Percentiles rank a stretch among this genome's conserved stretches.
These are phyloP conservation scores for Zaprionus inermis DNA, from an alignment of 1,140 invertebrate genomes.

Conservation along the genomic window DNA sequence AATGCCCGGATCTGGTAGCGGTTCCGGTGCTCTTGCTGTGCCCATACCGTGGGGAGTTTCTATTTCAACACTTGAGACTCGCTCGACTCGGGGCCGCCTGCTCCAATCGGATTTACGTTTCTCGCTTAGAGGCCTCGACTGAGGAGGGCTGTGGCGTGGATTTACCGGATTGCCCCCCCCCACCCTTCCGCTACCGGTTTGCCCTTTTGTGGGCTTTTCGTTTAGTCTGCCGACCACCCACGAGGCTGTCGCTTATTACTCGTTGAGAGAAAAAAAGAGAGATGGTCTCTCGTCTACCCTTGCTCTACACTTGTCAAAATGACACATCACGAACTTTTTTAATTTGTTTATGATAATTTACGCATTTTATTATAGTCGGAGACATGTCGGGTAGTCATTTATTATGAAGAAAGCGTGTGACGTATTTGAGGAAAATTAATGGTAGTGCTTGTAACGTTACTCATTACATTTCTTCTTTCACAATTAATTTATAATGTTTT, in stretches of 20 bases:
- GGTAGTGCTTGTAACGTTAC: background rate
- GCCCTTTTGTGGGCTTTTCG: constrained; percentile 29
- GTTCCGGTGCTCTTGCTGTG: constrained; percentile 21
- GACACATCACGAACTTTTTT: constrained; percentile 82
- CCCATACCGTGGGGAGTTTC: constrained; percentile 64
- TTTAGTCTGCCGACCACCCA: constrained; percentile 60
- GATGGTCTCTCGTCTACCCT: constrained; percentile 46
- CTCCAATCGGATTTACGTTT: constrained; percentile 77
- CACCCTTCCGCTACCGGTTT: background rate
- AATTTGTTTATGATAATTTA: constrained; percentile 83
- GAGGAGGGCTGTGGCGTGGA: constrained; percentile 11
- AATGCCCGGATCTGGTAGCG: constrained; percentile 46
- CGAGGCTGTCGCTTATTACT: constrained; percentile 73
- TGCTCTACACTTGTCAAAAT: constrained; percentile 52
- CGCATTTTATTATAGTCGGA: constrained; percentile 52
- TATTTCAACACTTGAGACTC: constrained; percentile 60
- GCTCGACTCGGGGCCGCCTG: constrained; percentile 1
- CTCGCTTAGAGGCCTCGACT: constrained; percentile 43
- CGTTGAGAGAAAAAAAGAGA: constrained; percentile 55
- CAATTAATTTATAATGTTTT: constrained; percentile 4
- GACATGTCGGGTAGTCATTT: constrained; percentile 67
- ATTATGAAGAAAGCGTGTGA: constrained; percentile 39
- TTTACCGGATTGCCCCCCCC: background rate
- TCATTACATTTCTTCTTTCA: background rate
- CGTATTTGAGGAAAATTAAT: constrained; percentile 22